These are phyloP conservation scores for Takifugu bimaculatus DNA, from an alignment of 2,113 vertebrate species.

Conservation along the genomic window DNA sequence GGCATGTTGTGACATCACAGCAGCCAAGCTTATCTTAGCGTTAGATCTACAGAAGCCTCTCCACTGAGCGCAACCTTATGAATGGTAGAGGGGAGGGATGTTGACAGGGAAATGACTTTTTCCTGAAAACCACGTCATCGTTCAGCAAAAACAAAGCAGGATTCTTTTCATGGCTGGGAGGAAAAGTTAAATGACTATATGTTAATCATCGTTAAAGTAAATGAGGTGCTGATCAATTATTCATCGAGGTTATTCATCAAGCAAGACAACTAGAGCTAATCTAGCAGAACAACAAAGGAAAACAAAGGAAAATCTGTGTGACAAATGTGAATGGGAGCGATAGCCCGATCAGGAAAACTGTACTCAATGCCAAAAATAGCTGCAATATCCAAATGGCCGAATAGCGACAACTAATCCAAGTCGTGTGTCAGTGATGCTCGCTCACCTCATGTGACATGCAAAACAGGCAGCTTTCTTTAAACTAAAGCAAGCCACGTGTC, in stretches of 20 bases:
- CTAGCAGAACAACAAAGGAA: too few relatives aligned
- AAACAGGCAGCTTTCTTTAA: conserved; percentile 12
- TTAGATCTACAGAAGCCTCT: conserved; percentile 46
- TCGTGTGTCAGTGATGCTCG: conserved; percentile 38
- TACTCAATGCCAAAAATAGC: conserved; percentile 41
- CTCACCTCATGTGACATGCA: conserved; percentile 35
- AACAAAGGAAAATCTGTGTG: too few relatives aligned
- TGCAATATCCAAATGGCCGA: conserved; percentile 37
- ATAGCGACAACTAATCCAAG: conserved; percentile 46
- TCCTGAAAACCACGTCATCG: too few relatives aligned
- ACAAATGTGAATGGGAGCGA: neutral
- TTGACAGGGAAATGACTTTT: conserved; percentile 13
- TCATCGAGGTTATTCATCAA: too few relatives aligned
- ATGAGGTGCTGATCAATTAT: too few relatives aligned
- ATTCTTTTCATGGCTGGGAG: too few relatives aligned
- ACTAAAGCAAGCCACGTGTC: neutral
- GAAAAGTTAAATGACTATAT: too few relatives aligned
- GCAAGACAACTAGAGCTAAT: too few relatives aligned
- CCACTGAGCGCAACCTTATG: conserved; percentile 42
- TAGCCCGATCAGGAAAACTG: neutral
- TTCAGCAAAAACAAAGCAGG: too few relatives aligned
- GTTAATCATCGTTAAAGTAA: too few relatives aligned
- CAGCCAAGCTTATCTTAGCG: conserved; percentile 42
- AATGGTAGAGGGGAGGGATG: conserved; percentile 44
- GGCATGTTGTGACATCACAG: conserved; percentile 62